A percentile compares a stretch with the other conserved stretches of the same genome.
Conservation (phyloP, 1,140 invertebrate species). For the Periplaneta americana region DNA sequence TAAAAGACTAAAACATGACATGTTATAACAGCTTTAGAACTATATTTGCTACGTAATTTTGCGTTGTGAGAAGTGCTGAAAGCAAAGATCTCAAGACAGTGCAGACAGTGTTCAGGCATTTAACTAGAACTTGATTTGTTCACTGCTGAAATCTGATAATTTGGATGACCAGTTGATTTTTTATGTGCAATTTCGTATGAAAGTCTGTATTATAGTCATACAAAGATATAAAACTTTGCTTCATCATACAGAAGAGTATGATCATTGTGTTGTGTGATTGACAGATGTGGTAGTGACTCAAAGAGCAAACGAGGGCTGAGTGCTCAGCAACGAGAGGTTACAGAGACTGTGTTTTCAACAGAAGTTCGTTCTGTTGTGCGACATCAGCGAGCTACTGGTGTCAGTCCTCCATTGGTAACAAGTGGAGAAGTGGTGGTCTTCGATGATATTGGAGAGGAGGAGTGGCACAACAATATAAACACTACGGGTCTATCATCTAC, state of each 20-base stretch:
- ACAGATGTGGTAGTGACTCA: background rate
- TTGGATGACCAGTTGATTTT: background rate
- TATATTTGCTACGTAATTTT: too few relatives aligned
- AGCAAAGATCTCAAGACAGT: too few relatives aligned
- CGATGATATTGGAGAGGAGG: constrained; percentile 73
- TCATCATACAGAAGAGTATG: too few relatives aligned
- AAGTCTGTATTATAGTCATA: background rate
- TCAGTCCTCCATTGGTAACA: constrained; percentile 36
- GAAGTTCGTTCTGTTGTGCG: constrained; percentile 54
- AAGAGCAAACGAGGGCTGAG: background rate
- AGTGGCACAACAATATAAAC: constrained; percentile 48
- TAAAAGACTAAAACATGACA: too few relatives aligned
- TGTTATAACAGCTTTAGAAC: too few relatives aligned
- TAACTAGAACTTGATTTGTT: too few relatives aligned
- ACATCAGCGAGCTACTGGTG: constrained; percentile 15
- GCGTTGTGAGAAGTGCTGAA: too few relatives aligned
- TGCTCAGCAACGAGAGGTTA: constrained; percentile 45
- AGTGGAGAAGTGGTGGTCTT: constrained; percentile 73
- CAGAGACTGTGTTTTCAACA: constrained; percentile 56
- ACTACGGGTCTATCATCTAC: constrained; percentile 10
- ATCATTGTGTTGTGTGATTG: background rate
- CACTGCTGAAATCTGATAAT: background rate
- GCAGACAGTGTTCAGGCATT: too few relatives aligned
- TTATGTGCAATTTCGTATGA: background rate
- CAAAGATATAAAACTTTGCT: background rate